These are phyloP conservation scores for Aurelia sp. DNA, from an alignment of 30 jellyfish, hydroid and myxozoan species.

Conservation along the genomic window DNA sequence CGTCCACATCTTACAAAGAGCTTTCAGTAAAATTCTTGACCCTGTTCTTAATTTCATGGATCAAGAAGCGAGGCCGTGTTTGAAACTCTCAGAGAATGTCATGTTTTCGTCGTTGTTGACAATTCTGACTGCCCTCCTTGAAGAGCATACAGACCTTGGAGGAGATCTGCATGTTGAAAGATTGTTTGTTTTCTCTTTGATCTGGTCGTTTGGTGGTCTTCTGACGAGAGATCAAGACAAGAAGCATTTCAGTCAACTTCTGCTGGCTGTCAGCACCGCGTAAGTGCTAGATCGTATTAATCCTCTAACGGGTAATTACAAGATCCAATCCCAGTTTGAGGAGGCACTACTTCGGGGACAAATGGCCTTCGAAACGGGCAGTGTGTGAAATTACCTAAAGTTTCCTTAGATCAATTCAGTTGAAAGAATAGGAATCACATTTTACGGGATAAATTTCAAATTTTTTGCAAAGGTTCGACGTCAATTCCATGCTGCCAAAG, in stretches of 20 bases:
- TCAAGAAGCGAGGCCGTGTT: constrained; percentile 78
- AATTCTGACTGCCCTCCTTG: constrained; percentile 63
- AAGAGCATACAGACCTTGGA: constrained; percentile 88
- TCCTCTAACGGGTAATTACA: no score
- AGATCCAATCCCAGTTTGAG: no score
- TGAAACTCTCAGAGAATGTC: constrained; percentile 74
- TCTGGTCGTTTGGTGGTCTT: constrained; percentile 94
- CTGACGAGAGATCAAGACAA: constrained; percentile 73
- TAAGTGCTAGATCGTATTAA: constrained; percentile 22
- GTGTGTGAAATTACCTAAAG: no score
- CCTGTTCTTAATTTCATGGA: constrained; percentile 76
- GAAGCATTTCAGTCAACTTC: constrained; percentile 74
- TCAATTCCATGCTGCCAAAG: no score
- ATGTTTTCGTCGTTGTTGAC: constrained; percentile 82
- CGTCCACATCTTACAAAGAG: constrained; percentile 71
- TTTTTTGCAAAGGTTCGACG: no score
- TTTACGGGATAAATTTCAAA: no score
- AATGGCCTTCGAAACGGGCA: no score
- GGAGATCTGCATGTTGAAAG: constrained; percentile 93
- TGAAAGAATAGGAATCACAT: no score
- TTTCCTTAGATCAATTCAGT: no score
- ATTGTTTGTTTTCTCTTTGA: constrained; percentile 76
- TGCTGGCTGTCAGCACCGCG: constrained; percentile 82
- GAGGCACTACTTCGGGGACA: no score
- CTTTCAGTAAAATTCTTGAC: constrained; percentile 69